A percentile compares a stretch with the other conserved stretches of the same genome.
phyloP scores from a whole-genome alignment of 2,113 vertebrate genomes.

The Pseudopodoces humilis region DNA sequence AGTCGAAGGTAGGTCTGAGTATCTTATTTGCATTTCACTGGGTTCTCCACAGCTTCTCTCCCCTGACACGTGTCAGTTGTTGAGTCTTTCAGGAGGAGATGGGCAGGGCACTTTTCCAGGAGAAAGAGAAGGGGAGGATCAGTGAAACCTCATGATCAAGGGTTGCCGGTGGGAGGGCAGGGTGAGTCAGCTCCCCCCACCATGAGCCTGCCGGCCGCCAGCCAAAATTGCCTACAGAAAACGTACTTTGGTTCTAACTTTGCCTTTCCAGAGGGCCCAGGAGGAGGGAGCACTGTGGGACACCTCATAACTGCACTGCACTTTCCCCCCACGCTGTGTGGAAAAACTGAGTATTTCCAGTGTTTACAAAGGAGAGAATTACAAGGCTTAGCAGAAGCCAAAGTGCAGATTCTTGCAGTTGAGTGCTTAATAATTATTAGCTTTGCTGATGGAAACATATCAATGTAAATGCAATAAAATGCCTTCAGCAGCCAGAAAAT shows the following conservation, averaged over 20 bases:
- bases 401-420: conserved; percentile 29
- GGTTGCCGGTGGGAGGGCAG: background rate
- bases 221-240: background rate
- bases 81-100: background rate
- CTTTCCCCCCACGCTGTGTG: background rate
- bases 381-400: background rate
- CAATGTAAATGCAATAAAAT: background rate
- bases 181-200: background rate
- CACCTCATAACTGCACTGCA: background rate
- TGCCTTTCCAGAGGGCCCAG: background rate
- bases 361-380: conserved; percentile 28
- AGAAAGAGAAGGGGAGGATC: background rate
- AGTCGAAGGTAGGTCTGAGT: conserved; percentile 78
- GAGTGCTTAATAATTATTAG: conserved; percentile 28
- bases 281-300: background rate
- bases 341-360: background rate
- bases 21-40: background rate
- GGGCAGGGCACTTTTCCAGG: background rate
- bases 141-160: background rate
- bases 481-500: background rate
- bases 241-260: background rate
- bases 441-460: conserved; percentile 4
- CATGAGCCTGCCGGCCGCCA: accelerated
- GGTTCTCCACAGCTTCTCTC: background rate
- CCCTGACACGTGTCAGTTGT: accelerated